Conservation (phyloP, 1,140 invertebrate genomes). For the Ostrea denselamellosa region DNA sequence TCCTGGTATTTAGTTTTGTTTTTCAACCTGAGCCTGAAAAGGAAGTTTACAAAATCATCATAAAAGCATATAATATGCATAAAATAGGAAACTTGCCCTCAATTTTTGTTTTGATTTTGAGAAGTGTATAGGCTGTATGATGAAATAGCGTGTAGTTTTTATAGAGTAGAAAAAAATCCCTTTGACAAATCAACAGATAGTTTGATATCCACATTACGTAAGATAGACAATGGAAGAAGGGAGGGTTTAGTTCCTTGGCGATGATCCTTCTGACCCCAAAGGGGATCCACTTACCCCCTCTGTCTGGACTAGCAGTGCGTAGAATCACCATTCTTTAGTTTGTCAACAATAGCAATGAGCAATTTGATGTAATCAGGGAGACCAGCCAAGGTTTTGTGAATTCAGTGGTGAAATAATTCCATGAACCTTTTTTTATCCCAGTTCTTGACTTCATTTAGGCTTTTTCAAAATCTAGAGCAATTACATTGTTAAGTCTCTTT, state of each 20-base stretch:
- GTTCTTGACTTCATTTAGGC: conserved; percentile 32
- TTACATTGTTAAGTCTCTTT: background rate
- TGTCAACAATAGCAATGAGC: conserved; percentile 5
- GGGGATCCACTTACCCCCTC: conserved; percentile 16
- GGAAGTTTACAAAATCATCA: background rate
- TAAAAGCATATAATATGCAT: background rate
- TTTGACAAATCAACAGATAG: conserved; percentile 39
- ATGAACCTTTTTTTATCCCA: conserved; percentile 23
- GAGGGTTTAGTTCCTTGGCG: background rate
- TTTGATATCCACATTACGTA: background rate
- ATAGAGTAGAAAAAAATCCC: conserved; percentile 19
- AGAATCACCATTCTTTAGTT: background rate
- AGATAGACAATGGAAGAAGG: background rate
- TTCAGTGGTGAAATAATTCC: background rate
- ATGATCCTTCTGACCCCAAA: background rate
- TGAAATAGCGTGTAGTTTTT: conserved; percentile 11
- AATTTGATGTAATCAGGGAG: conserved; percentile 6
- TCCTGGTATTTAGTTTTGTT: background rate
- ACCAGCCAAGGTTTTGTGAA: background rate
- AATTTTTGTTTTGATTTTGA: background rate
- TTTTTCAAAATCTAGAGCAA: conserved; percentile 24
- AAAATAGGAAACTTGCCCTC: background rate
- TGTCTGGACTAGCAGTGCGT: conserved; percentile 28
- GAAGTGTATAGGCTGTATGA: background rate
- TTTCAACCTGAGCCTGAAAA: background rate